A percentile compares a stretch with the other conserved stretches of the same genome.
Conservation (phyloP, 2,797 vertebrate species). For the Crossoptilon crossoptilon region DNA sequence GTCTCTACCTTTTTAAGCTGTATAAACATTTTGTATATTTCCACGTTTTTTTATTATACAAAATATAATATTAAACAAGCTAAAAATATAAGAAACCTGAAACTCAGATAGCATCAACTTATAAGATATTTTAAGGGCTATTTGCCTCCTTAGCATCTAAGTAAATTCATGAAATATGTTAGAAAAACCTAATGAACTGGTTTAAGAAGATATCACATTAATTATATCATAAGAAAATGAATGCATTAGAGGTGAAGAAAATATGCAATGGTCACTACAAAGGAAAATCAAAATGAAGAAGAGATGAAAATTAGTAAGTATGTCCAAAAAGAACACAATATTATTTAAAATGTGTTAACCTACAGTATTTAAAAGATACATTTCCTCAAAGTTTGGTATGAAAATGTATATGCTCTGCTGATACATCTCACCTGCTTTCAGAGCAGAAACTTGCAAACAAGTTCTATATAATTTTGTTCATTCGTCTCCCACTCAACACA, state of each 20-base stretch:
- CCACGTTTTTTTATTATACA: neutral
- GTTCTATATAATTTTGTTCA: constrained; percentile 27
- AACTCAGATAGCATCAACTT: constrained; percentile 26
- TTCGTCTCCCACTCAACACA: constrained; percentile 34
- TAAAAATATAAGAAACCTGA: constrained; percentile 12
- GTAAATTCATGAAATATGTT: constrained; percentile 56
- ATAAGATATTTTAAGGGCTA: constrained; percentile 5
- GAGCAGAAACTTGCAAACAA: constrained; percentile 30
- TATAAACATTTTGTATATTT: neutral
- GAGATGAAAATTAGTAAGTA: constrained; percentile 70
- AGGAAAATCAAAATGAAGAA: constrained; percentile 63
- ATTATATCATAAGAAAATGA: constrained; percentile 59
- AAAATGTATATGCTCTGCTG: constrained; percentile 20
- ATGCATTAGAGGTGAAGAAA: constrained; percentile 57
- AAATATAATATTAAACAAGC: neutral
- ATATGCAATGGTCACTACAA: constrained; percentile 64
- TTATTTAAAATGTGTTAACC: constrained; percentile 58
- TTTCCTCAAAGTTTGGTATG: neutral
- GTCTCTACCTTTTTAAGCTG: neutral
- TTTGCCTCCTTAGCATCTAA: constrained; percentile 21
- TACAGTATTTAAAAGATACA: constrained; percentile 22
- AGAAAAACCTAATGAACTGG: constrained; percentile 42
- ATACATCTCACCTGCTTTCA: constrained; percentile 42
- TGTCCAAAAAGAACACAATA: constrained; percentile 40
- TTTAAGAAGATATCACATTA: constrained; percentile 55